Evolutionary conservation across 2,113 vertebrate species (phyloP).

Genomic region (Pollachius pollachius): DNA sequence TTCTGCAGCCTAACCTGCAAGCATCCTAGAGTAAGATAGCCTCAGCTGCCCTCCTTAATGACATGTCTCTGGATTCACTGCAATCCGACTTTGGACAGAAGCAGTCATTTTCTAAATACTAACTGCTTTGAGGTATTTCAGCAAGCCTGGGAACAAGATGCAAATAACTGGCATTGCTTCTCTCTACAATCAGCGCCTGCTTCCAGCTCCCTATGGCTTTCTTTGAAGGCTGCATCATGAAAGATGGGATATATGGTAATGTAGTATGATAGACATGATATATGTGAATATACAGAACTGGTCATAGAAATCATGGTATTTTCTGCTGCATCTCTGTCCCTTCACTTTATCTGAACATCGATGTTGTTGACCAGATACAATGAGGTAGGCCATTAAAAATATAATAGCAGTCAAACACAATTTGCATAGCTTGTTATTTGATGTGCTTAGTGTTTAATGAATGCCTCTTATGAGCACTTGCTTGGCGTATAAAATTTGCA

Average conservation of each 20-base stretch:
- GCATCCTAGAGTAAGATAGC: no score
- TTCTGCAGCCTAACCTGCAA: neutral
- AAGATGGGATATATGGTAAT: no score
- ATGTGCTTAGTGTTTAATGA: neutral
- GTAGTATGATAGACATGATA: no score
- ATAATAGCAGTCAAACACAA: neutral
- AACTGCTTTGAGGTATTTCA: conserved; percentile 1
- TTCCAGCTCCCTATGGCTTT: no score
- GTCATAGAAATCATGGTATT: neutral
- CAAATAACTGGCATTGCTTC: no score
- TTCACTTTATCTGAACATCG: neutral
- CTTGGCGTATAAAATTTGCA: neutral
- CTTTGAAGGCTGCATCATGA: no score
- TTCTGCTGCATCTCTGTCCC: neutral
- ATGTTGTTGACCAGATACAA: neutral
- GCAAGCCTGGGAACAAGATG: no score
- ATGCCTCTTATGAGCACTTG: neutral
- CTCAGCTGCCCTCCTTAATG: neutral
- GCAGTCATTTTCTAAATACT: neutral
- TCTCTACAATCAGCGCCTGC: no score
- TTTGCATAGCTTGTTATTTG: neutral
- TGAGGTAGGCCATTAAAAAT: neutral
- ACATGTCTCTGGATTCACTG: neutral
- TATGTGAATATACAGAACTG: no score
- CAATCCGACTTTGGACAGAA: no score